A percentile compares a stretch with the other conserved stretches of the same genome.
Conservation (phyloP, 2,113 vertebrate species). For the Mystacornis crossleyi region DNA sequence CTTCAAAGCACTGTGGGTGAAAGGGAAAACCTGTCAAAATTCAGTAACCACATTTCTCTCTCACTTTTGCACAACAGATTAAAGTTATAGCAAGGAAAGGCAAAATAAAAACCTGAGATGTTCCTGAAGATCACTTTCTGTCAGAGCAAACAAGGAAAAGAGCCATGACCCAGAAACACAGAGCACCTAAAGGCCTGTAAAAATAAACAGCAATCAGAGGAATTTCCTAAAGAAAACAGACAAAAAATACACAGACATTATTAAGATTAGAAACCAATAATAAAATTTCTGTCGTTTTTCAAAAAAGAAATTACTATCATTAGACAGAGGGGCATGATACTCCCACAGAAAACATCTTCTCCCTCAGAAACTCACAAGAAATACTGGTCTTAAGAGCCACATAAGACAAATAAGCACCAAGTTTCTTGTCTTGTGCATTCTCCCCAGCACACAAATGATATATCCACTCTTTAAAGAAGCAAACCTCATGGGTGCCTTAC, state of each 20-base stretch:
- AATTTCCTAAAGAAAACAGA: conserved; percentile 27
- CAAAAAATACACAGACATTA: conserved; percentile 18
- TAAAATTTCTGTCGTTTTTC: conserved; percentile 23
- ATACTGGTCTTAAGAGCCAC: conserved; percentile 9
- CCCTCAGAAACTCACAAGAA: conserved; percentile 2
- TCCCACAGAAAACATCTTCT: conserved; percentile 40
- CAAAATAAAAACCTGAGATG: not conserved
- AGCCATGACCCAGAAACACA: not conserved
- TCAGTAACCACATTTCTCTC: conserved; percentile 42
- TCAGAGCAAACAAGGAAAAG: conserved; percentile 6
- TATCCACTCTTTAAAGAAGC: not conserved
- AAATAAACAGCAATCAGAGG: conserved; percentile 16
- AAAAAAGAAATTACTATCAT: conserved; percentile 28
- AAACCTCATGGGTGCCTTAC: not conserved
- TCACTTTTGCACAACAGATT: not conserved
- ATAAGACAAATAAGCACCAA: conserved; percentile 22
- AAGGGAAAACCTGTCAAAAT: conserved; percentile 47
- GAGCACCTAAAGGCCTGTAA: not conserved
- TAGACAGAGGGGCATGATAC: not conserved
- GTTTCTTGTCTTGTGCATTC: not conserved
- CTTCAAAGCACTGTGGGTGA: conserved; percentile 9
- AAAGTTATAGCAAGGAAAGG: conserved; percentile 6
- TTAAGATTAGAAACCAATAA: conserved; percentile 48
- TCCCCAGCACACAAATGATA: not conserved
- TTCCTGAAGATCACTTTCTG: not conserved